These are phyloP conservation scores for Scaeva pyrastri DNA, from an alignment of 2,888 invertebrate species.

Conservation along the genomic window DNA sequence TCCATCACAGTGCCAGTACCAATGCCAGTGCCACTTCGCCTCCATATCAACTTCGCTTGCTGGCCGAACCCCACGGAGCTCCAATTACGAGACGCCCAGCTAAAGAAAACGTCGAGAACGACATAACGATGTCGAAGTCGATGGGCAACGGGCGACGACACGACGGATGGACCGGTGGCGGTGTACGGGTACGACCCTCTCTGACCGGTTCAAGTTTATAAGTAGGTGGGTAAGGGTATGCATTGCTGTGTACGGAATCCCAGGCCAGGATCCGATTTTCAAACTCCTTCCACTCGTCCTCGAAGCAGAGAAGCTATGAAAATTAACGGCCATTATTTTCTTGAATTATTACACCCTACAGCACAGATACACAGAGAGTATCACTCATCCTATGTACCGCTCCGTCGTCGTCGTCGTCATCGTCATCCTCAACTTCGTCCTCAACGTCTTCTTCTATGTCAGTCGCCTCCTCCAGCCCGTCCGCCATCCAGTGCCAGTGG, in stretches of 20 bases:
- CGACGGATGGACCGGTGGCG: not conserved
- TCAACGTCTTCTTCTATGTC: not conserved
- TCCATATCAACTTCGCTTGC: not conserved
- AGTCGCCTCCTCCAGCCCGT: constrained; percentile 34
- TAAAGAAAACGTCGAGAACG: constrained; percentile 31
- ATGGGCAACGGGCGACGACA: not conserved
- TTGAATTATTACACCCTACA: constrained; percentile 75
- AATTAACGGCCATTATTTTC: constrained; percentile 76
- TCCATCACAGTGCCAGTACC: constrained; percentile 50
- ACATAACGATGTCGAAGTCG: constrained; percentile 7
- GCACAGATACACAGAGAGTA: constrained; percentile 65
- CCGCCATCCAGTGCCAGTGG: not conserved
- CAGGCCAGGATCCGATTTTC: constrained; percentile 68
- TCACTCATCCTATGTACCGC: constrained; percentile 65
- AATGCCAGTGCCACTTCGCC: too few species aligned
- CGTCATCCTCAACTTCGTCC: not conserved
- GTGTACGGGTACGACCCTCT: constrained; percentile 47
- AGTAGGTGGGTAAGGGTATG: not conserved
- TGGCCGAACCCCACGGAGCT: constrained; percentile 5
- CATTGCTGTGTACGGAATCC: not conserved
- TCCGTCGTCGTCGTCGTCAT: constrained; percentile 29
- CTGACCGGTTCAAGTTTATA: constrained; percentile 73
- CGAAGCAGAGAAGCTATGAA: constrained; percentile 60
- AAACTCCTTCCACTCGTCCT: constrained; percentile 43
- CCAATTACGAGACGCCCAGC: constrained; percentile 23